phyloP scores from a whole-genome alignment of 2,797 vertebrate genomes.

The Borostomias antarcticus region DNA sequence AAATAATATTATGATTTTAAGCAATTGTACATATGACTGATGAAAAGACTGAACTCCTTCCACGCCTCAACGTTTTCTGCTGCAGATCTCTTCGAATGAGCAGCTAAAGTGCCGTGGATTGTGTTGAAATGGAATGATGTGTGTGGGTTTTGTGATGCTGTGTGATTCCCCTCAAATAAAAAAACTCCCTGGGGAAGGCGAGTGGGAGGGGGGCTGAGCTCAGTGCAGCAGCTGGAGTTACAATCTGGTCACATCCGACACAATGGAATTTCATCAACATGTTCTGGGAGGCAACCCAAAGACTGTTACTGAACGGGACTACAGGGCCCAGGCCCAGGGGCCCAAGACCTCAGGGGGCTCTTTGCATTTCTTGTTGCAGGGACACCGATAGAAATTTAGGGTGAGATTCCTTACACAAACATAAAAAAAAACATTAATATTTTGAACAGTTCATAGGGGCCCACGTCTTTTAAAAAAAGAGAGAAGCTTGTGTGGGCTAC shows the following conservation, averaged over 20 bases:
- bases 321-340: too few relatives aligned
- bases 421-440: too few relatives aligned
- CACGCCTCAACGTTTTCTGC: neutral
- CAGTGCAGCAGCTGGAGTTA: conserved; percentile 51
- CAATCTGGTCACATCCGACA: conserved; percentile 45
- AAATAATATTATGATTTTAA: neutral
- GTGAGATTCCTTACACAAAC: too few relatives aligned
- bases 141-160: conserved; percentile 38
- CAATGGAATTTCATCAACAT: conserved; percentile 27
- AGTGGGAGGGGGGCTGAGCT: conserved; percentile 32
- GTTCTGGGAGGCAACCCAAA: too few relatives aligned
- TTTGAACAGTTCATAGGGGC: too few relatives aligned
- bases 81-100: conserved; percentile 22
- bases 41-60: neutral
- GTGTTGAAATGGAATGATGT: conserved; percentile 28
- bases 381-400: too few relatives aligned
- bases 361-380: too few relatives aligned
- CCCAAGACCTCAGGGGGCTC: too few relatives aligned
- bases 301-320: too few relatives aligned
- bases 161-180: conserved; percentile 36
- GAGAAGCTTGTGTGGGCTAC: too few relatives aligned
- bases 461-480: too few relatives aligned
- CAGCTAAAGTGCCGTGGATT: conserved; percentile 19
- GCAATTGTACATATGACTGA: neutral
- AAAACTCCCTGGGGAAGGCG: conserved; percentile 28